These are phyloP conservation scores for Cydia amplana DNA, from an alignment of 1,140 invertebrate species.

Conservation along the genomic window DNA sequence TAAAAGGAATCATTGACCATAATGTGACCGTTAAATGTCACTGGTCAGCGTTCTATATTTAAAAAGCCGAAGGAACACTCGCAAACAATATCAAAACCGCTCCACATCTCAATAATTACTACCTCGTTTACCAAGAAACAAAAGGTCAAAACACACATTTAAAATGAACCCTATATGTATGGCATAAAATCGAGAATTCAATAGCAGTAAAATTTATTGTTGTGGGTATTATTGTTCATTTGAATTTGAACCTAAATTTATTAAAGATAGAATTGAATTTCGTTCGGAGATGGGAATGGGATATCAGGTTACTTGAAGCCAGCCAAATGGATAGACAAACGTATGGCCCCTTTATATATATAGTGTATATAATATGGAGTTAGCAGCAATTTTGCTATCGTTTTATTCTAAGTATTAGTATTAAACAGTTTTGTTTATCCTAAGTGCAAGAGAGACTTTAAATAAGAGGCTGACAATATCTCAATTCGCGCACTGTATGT, in stretches of 20 bases:
- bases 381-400: neutral
- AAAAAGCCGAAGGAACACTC: constrained; percentile 17
- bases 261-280: constrained; percentile 33
- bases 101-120: constrained; percentile 14
- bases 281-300: constrained; percentile 35
- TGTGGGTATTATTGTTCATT: neutral
- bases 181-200: neutral
- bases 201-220: neutral
- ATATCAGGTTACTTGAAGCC: constrained; percentile 59
- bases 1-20: too few relatives aligned
- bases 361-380: neutral
- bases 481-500: too few relatives aligned
- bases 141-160: neutral
- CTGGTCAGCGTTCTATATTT: constrained; percentile 12
- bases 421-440: neutral
- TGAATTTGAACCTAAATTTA: constrained; percentile 34
- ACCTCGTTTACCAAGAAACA: constrained; percentile 11
- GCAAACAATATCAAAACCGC: constrained; percentile 10
- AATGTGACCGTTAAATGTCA: neutral
- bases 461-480: too few relatives aligned
- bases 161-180: neutral
- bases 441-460: neutral
- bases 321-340: constrained; percentile 63
- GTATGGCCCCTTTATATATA: constrained; percentile 38
- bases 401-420: neutral